Base-by-base conservation (phyloP, 2,888 invertebrate genomes). In the Zaprionus obscuricornis region DNA sequence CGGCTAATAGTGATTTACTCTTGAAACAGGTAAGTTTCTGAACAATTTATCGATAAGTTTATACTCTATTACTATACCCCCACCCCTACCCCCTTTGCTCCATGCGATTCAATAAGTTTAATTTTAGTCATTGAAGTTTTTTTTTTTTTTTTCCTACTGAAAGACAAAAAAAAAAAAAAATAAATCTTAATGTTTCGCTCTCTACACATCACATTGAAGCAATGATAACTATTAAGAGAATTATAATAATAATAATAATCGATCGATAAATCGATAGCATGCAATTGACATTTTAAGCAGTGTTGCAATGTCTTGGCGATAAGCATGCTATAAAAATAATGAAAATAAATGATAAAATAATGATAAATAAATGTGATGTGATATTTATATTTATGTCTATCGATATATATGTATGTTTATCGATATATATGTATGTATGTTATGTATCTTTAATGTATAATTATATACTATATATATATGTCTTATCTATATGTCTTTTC, bases 1-100 rank as follows among this genome's bases (percentile, higher is more conserved):
- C 96, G 90, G 95, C 96, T 79, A 97, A 97, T 91, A 96, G 97
- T 76, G 97, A 97, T 91, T 92, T 97, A 73, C 92, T 97, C 45
- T 91, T 97, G 45, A 97, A 97, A 92, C 97, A 97, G 95, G 97
- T 97, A 93, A 91, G 78, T 75, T 47, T 7, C 18, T 6, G 11
- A 16, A 7, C 17, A 45, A 22, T 20, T n/a, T n/a, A n/a, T n/a
- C n/a, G n/a, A 66, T 22, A 22, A 22, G 7, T 22, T 22, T 7
- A 22, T 22, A 22, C 4, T 22, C 7, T 22, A 7, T 22, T 22
- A n/a, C n/a, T n/a, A n/a, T n/a, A n/a, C n/a, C n/a, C n/a, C n/a
- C n/a, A n/a, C n/a, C n/a, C n/a, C n/a, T n/a, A n/a, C n/a, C n/a
- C n/a, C n/a, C n/a, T n/a, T n/a, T n/a, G 57, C 47, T 69, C 64